Base-by-base conservation (phyloP, 2,113 vertebrate species). In the Chitala chitala region DNA sequence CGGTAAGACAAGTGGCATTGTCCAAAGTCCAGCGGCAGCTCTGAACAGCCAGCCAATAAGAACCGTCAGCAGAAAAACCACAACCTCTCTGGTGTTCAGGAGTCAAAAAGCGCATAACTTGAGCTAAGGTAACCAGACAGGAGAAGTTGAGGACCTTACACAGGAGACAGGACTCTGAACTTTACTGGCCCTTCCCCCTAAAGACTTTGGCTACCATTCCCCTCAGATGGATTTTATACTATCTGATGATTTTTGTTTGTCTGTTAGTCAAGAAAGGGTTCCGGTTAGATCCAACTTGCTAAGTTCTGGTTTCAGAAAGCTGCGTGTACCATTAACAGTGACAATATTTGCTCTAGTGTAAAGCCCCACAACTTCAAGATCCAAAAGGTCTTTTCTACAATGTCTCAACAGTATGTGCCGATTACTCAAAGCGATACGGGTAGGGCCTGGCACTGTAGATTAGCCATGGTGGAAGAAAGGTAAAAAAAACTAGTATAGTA, bases 351-450 rank as follows among this genome's bases (percentile, higher is more conserved):
- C 78, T 75, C 71, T 71, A n/a, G 74, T 54, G 61, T 66, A 79
- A 22, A 87, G 89, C 84, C 82, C 73, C 77, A 84, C 90, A 83
- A 88, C 85, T 81, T 29, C 85, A 86, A 58, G 53, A 72, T 31
- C 86, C 86, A 83, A 87, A 85, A 89, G 89, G 87, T 8, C 64
- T 44, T 88, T 87, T 86, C 59, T 84, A 90, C 88, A 63, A 63
- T 63, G 59, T 89, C 91, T 91, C 83, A 96, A 96, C 97, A 98
- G 97, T 94, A 90, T 93, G 90, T 99, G 97, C 97, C 96, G 95
- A 98, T 99, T 99, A 99, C 97, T 99, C 96, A 92, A 99, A 99
- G 97, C 96, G 97, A 99, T 99, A 98, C 91, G 94, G 93, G 95
- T 92, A 96, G 97, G 95, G 92, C 96, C 96, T 98, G 96, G 97